Evolutionary conservation across 2,113 vertebrate species (phyloP), one percentile per base, ranked within the genome.

Genomic region (Cebidichthys violaceus): DNA sequence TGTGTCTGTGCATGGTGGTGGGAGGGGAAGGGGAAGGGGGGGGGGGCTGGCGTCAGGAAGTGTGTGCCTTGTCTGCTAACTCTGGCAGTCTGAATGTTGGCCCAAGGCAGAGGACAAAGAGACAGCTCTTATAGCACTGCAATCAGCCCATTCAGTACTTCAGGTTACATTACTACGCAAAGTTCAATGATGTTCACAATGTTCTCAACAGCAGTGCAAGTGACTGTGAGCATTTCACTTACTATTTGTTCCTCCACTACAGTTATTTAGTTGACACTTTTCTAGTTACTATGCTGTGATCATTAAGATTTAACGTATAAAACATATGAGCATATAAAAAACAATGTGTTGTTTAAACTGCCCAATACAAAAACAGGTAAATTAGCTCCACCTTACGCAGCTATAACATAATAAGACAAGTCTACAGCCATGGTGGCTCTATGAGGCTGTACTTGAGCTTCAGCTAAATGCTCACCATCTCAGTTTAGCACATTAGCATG

Each of bases 11-110:
- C 39, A n/a, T 41, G 37, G 24, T 17, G 18, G 70, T 22, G 17
- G 35, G 39, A 68, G 54, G 37, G 31, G 1, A 59, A 37, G 11
- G 70, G 15, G 50, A 27, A 9, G n/a, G 79, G 37, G 41, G 55
- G n/a, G 66, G 50, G 35, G 54, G 72, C 74, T 88, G 87, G 77
- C 70, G 50, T 92, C 86, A 71, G 74, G 75, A 55, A 68, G 77
- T 78, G 55, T 37, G 15, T 39, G 66, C 57, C 66, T 74, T 17
- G 81, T 89, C 86, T 89, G 81, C 81, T 31, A 75, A 76, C 54
- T 71, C 59, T 80, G 77, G 75, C 67, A 74, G 67, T 85, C 78
- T 70, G 37, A 77, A 31, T 45, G 65, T 47, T 76, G 54, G 52
- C 76, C 72, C n/a, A 27, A 80, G 70, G 77, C 79, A 77, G 35